Percentiles rank a stretch among this genome's conserved stretches.
Evolutionary conservation across 2,797 vertebrate genomes (phyloP).

Genomic region (Coluber constrictor): DNA sequence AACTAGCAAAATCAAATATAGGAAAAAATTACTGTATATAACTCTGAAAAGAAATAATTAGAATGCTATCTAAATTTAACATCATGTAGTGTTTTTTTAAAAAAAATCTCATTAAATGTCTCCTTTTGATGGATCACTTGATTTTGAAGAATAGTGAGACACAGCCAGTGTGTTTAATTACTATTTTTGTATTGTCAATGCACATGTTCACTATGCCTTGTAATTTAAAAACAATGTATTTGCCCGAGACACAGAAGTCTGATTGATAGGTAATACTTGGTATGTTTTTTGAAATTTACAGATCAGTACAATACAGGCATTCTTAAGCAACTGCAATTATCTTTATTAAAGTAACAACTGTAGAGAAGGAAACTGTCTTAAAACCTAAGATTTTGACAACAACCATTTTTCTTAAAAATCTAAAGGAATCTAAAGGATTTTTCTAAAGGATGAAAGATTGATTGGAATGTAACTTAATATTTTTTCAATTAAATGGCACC

Average conservation of each 20-base stretch:
- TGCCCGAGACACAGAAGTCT: not conserved
- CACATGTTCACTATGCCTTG: not conserved
- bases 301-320: not conserved
- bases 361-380: not conserved
- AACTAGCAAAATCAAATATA: not conserved
- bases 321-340: constrained; percentile 22
- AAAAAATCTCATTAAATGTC: not conserved
- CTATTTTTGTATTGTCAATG: not conserved
- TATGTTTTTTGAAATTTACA: not conserved
- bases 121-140: not conserved
- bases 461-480: not conserved
- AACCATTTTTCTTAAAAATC: constrained; percentile 5
- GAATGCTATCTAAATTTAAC: not conserved
- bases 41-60: not conserved
- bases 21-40: not conserved
- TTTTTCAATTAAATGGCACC: not conserved
- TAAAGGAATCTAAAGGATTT: not conserved
- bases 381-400: not conserved
- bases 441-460: not conserved
- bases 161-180: not conserved
- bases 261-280: not conserved
- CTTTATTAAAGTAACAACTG: not conserved
- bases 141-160: not conserved
- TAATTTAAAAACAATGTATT: not conserved
- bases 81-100: not conserved